phyloP scores from a whole-genome alignment of 2,113 vertebrate genomes.

The Callorhinus ursinus region DNA sequence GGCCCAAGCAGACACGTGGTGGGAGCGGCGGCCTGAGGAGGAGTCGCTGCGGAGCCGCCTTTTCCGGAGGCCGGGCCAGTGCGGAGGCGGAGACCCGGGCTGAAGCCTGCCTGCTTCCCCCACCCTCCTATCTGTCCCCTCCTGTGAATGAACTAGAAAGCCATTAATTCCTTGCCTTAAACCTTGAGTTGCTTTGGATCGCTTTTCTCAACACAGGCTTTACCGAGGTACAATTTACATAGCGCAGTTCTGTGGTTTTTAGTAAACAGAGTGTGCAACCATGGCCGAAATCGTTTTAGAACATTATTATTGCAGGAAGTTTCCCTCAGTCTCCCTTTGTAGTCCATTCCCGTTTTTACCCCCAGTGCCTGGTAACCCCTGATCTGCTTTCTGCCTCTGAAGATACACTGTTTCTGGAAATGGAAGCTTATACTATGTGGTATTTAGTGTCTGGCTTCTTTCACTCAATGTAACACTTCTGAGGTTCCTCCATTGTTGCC shows the following conservation, averaged over 20 bases:
- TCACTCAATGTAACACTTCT: neutral
- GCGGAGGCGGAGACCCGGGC: too few species aligned
- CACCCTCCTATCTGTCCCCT: neutral
- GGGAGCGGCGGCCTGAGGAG: accelerated
- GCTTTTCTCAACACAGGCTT: neutral
- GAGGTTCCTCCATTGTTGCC: neutral
- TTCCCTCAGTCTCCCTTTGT: neutral
- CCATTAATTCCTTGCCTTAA: neutral
- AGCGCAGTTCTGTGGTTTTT: neutral
- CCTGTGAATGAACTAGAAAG: accelerated
- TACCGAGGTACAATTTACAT: neutral
- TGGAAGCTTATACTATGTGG: neutral
- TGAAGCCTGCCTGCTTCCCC: too few species aligned
- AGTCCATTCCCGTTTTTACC: neutral
- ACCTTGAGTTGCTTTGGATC: neutral
- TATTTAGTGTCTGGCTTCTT: neutral
- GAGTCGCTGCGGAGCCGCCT: accelerated
- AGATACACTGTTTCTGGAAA: neutral
- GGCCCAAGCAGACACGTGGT: accelerated
- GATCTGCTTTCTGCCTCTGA: neutral
- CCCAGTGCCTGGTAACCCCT: neutral
- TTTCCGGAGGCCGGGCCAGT: neutral
- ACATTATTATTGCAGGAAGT: neutral
- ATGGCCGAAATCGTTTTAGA: neutral
- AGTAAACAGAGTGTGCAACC: neutral